These are phyloP conservation scores for Phengaris alcon DNA, from an alignment of 2,888 invertebrate genomes.

Conservation along the genomic window DNA sequence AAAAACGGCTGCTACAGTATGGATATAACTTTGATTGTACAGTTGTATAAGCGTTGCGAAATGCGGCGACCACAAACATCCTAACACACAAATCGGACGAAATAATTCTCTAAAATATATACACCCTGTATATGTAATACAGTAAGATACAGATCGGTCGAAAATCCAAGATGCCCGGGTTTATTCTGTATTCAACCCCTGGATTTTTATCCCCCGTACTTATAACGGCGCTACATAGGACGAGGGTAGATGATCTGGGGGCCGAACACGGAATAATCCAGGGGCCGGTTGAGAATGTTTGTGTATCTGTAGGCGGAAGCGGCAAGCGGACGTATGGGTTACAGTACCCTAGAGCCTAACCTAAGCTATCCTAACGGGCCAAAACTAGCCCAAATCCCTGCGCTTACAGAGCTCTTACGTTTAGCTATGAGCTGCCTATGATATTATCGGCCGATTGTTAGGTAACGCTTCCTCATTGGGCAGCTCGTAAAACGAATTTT, in stretches of 20 bases:
- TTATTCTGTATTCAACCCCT: too few species aligned
- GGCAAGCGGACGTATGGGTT: constrained; percentile 21
- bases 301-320: constrained; percentile 18
- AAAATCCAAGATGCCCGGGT: neutral
- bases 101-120: neutral
- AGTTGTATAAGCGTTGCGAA: constrained; percentile 21
- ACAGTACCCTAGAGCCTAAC: constrained; percentile 8
- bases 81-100: constrained; percentile 1
- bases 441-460: too few species aligned
- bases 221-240: too few species aligned
- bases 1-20: constrained; percentile 40
- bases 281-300: neutral
- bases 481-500: too few species aligned
- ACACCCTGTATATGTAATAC: constrained; percentile 23
- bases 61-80: constrained; percentile 14
- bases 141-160: too few species aligned
- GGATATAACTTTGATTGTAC: constrained; percentile 11
- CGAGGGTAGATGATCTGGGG: too few species aligned
- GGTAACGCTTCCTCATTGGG: too few species aligned
- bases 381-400: neutral
- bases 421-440: too few species aligned
- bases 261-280: too few species aligned
- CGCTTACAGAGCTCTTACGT: neutral
- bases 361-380: constrained; percentile 1
- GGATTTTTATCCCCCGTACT: too few species aligned